Evolutionary conservation across 2,113 vertebrate genomes (phyloP).

Genomic region (Equus przewalskii): DNA sequence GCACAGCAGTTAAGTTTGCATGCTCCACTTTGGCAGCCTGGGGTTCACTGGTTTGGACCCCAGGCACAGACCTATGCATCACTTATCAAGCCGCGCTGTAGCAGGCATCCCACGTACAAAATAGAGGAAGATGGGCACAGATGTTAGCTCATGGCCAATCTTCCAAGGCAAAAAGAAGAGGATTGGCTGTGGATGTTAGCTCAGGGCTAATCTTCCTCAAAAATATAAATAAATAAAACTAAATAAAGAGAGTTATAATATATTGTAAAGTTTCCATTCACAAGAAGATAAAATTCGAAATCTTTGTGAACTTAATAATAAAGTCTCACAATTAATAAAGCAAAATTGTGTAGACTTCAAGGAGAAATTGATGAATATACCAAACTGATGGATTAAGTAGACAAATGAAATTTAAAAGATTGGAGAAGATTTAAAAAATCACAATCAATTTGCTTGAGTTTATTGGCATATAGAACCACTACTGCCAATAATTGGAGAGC

Average conservation of each 20-base stretch:
- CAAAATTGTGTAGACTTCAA: neutral
- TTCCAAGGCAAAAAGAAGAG: too few species aligned
- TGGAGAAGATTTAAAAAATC: neutral
- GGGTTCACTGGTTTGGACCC: too few species aligned
- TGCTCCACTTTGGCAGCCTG: too few species aligned
- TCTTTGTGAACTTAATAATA: neutral
- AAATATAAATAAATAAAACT: too few species aligned
- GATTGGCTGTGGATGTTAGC: too few species aligned
- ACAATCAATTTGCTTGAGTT: neutral
- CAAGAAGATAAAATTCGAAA: neutral
- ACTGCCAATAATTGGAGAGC: neutral
- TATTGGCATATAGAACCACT: neutral
- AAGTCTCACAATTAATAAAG: neutral
- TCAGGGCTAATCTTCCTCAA: too few species aligned
- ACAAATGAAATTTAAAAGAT: neutral
- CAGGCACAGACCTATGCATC: too few species aligned
- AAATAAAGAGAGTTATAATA: neutral
- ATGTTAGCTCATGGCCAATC: too few species aligned
- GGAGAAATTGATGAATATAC: neutral
- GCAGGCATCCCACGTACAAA: too few species aligned
- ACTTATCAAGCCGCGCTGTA: too few species aligned
- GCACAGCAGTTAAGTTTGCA: too few species aligned
- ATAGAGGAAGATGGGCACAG: too few species aligned
- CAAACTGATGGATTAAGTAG: neutral
- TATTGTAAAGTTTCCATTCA: neutral